Evolutionary conservation across 2,113 vertebrate genomes (phyloP).

Genomic region (Pygoscelis antarcticus): DNA sequence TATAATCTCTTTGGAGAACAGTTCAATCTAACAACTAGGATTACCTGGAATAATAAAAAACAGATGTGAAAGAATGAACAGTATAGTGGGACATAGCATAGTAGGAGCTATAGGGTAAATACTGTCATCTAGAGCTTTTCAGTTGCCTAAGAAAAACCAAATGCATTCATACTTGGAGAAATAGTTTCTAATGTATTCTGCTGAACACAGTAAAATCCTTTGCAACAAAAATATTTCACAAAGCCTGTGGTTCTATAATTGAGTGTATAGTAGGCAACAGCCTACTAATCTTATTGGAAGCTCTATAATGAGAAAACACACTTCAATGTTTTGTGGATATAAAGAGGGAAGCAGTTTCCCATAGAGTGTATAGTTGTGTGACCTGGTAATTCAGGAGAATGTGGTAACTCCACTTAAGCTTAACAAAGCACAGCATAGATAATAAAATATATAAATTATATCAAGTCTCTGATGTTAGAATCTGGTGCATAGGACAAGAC

Average conservation of each 20-base stretch:
- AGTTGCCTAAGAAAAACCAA: background rate
- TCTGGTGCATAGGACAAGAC: background rate
- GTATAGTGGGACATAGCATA: background rate
- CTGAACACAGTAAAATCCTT: background rate
- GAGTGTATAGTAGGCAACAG: background rate
- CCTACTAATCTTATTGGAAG: background rate
- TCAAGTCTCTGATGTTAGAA: background rate
- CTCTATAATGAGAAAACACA: background rate
- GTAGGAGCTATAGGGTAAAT: background rate
- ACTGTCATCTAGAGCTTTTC: background rate
- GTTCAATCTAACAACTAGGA: background rate
- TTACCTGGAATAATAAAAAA: background rate
- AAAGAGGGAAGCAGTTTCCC: background rate
- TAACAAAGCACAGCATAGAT: background rate
- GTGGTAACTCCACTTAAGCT: background rate
- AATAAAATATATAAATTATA: background rate
- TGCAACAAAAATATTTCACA: background rate
- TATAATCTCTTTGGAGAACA: background rate
- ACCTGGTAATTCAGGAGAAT: background rate
- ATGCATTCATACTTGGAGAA: background rate
- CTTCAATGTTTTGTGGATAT: background rate
- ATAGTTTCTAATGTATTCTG: background rate
- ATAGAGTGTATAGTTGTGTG: background rate
- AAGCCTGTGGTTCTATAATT: background rate
- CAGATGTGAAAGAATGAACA: background rate